These are phyloP conservation scores for Tapirus terrestris DNA, from an alignment of 2,113 vertebrate genomes.

Conservation along the genomic window DNA sequence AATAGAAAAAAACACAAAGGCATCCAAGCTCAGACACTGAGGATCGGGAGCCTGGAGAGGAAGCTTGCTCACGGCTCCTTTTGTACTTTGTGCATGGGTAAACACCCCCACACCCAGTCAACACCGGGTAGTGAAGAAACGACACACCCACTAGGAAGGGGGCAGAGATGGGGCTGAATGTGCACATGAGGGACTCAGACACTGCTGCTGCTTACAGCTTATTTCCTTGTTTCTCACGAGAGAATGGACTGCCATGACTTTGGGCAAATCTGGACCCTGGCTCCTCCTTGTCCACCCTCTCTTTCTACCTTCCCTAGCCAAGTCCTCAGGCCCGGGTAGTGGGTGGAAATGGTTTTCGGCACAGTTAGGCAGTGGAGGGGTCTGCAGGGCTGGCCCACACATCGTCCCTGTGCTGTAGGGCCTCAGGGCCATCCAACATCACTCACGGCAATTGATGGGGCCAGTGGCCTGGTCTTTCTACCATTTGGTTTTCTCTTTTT, in stretches of 20 bases:
- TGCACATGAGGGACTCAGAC: not conserved
- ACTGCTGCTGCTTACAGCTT: not conserved
- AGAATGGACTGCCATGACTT: not conserved
- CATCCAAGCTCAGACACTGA: not conserved
- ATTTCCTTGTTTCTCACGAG: not conserved
- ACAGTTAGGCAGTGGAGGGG: not conserved
- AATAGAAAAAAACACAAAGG: not conserved
- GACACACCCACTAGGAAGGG: not conserved
- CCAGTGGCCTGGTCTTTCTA: slow-evolving; percentile 88
- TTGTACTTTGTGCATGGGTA: slow-evolving; percentile 52
- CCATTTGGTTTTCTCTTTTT: slow-evolving; percentile 93
- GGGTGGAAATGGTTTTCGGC: not conserved
- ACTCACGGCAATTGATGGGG: slow-evolving; percentile 90
- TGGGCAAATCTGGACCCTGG: not conserved
- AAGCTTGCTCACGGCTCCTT: slow-evolving; percentile 53
- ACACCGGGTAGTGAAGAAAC: slow-evolving; percentile 44
- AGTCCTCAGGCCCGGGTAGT: not conserved
- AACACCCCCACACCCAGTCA: slow-evolving; percentile 68
- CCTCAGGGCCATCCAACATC: slow-evolving; percentile 86
- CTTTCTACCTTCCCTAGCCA: not conserved
- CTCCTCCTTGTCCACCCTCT: not conserved
- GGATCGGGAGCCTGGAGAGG: not conserved
- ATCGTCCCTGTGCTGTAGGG: not conserved
- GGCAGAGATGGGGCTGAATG: not conserved
- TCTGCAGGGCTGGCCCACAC: not conserved